These are phyloP conservation scores for Parnassius smintheus DNA, from an alignment of 2,888 invertebrate genomes.

Conservation along the genomic window DNA sequence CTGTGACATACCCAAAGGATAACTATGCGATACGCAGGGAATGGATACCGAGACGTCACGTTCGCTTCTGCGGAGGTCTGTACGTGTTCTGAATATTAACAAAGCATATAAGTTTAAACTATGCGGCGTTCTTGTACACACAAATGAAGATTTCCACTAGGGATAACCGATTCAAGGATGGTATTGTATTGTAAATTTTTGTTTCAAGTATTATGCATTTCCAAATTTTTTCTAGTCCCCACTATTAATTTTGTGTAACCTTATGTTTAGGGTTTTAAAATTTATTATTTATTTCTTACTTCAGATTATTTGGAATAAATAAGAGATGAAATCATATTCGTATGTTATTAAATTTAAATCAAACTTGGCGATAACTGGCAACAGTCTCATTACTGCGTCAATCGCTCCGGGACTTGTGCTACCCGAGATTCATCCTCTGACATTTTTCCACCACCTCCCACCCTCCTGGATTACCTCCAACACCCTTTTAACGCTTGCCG, in stretches of 20 bases:
- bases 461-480: slow-evolving; percentile 41
- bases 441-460: slow-evolving; percentile 58
- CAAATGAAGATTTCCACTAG: neutral
- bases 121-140: slow-evolving; percentile 7
- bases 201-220: no score
- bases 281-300: no score
- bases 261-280: no score
- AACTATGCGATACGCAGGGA: slow-evolving; percentile 19
- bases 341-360: slow-evolving; percentile 14
- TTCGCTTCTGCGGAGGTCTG: slow-evolving; percentile 64
- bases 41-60: slow-evolving; percentile 50
- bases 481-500: slow-evolving; percentile 65
- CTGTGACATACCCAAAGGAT: slow-evolving; percentile 14
- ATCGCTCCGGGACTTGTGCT: slow-evolving; percentile 47
- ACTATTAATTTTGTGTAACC: neutral
- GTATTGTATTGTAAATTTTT: neutral
- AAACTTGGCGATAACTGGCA: slow-evolving; percentile 1
- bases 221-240: neutral
- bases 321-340: neutral
- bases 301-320: neutral
- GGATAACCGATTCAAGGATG: neutral
- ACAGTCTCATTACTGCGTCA: slow-evolving; percentile 45
- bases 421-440: slow-evolving; percentile 47
- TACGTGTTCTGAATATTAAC: slow-evolving; percentile 59
- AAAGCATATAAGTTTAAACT: slow-evolving; percentile 12